Base-by-base conservation (phyloP, 64 coral and sea anemone species). In the Pocillopora verrucosa region DNA sequence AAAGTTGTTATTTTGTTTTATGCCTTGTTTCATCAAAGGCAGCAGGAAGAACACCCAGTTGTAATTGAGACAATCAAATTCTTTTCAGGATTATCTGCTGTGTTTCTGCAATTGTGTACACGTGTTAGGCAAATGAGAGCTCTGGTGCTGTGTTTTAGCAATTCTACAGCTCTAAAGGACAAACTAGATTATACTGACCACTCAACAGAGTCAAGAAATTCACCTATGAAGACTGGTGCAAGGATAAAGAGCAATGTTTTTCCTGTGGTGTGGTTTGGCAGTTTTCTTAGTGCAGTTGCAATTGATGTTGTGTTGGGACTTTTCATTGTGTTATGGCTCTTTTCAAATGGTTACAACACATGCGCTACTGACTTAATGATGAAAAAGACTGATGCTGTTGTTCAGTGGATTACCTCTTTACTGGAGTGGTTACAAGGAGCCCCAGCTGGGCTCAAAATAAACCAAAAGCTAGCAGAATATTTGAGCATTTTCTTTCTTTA, bases 391-490 rank as follows among this genome's bases (percentile, higher is more conserved):
- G 90, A 99, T 36, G 61, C 87, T 74, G 80, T 95, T 84, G 97
- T 75, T 35, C 80, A 88, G 61, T 78, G 90, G 3, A 34, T 99
- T 0, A 86, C 57, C 30, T 56, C 88, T 7, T 69, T 99, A 22
- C 59, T 99, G 45, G 87, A 99, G 26, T 99, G 97, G 97, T 65
- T 99, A 45, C 92, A 91, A 10, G 97, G 89, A 76, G 88, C 74
- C 15, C 97, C 97, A 35, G 97, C 93, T 87, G 97, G 97, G 6
- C 80, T 99, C 14, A 99, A 99, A 84, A 84, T 99, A 10, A 95
- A 99, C 69, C 93, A 82, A 74, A 87, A 88, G 13, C 75, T 99
- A 3, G 88, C 94, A 5, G 85, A 95, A 51, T 99, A 95, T 69
- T 61, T 99, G 4, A 89, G 93, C 56, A 95, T 88, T 30, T 99